Base-by-base conservation (phyloP, 2,797 vertebrate species). In the Phataginus tetradactyla region DNA sequence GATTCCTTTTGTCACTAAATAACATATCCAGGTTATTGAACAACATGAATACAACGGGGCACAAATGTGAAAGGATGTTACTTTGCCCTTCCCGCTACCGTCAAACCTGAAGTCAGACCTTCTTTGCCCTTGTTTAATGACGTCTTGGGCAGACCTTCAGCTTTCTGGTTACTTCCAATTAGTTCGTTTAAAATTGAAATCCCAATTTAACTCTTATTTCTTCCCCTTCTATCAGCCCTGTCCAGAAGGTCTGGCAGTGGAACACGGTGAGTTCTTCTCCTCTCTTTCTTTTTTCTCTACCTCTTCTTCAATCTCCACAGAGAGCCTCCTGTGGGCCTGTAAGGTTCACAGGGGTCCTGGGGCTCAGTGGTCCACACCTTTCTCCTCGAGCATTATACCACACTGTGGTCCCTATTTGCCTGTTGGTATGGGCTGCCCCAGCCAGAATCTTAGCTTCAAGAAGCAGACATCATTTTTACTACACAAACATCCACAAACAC, bases 101-200 rank as follows among this genome's bases (percentile, higher is more conserved):
- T 74, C 3, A 79, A 61, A 89, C 7, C 53, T 3, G 61, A 39
- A 69, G 42, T 63, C 61, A 86, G 12, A 45, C 80, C 29, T 61
- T 42, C 34, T 18, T 80, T 45, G 42, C 23, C 17, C 14, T 72
- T 74, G 32, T 61, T 66, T 90, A 81, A 55, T 14, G 34, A 9
- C 39, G 21, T 66, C 13, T 86, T 66, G 18, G 64, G 51, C 1
- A 78, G 49, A 79, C 34, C 25, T 87, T 78, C 59, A 95, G 83
- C 51, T 88, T 93, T 68, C 51, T 32, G 14, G 12, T 53, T 63
- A 84, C 32, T 51, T 85, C 15, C 17, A 25, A n/a, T 37, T 21
- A 66, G 21, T 79, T 80, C 21, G 8, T 91, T 91, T 72, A 87
- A 84, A 68, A n/a, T 83, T 84, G 79, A 68, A 83, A 61, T 93